Conservation (phyloP, 2,797 vertebrate species). For the Aselliscus stoliczkanus region DNA sequence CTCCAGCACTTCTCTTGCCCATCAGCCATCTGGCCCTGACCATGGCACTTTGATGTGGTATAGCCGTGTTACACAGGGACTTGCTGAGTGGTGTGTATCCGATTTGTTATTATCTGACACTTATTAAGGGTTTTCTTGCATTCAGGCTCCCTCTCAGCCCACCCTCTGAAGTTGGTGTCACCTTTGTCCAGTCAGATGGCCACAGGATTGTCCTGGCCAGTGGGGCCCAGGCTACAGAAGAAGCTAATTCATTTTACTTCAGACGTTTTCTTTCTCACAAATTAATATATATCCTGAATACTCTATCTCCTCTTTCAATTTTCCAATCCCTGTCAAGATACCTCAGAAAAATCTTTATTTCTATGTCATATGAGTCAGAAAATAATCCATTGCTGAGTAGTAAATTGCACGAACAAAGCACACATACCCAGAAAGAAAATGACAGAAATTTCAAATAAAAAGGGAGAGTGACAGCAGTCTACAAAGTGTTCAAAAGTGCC, state of each 20-base stretch:
- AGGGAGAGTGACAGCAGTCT: neutral
- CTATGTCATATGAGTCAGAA: neutral
- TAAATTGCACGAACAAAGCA: neutral
- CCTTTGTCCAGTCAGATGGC: neutral
- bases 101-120: conserved; percentile 12
- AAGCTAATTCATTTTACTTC: neutral
- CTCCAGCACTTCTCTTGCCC: neutral
- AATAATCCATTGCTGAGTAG: neutral
- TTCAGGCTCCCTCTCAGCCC: neutral
- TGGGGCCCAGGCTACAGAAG: neutral
- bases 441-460: conserved; percentile 1
- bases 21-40: neutral
- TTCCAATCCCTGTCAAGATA: neutral
- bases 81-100: neutral
- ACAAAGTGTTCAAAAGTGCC: neutral
- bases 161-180: neutral
- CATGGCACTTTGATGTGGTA: neutral
- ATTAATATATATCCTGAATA: neutral
- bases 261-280: neutral
- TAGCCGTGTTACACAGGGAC: neutral
- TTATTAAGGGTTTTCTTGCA: neutral
- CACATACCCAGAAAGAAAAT: neutral
- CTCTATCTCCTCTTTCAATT: neutral
- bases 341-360: neutral
- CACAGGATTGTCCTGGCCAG: neutral